Conservation (phyloP, 2,888 invertebrate genomes). For the Pterobdella sp. region DNA sequence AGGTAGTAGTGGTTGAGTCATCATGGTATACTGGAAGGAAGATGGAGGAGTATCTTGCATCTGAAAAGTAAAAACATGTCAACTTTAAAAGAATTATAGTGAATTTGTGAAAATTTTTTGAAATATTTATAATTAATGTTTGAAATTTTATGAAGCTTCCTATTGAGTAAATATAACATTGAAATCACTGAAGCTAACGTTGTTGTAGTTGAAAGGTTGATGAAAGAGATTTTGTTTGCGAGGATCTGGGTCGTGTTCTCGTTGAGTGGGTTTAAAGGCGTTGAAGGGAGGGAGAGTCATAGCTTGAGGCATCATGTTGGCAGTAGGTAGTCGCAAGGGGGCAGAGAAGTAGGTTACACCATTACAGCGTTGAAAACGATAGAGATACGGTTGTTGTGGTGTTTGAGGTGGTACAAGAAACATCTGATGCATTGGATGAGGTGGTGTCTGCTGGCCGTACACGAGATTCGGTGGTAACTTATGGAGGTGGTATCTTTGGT, state of each 20-base stretch:
- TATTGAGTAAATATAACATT: background rate
- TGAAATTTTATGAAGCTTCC: too few species aligned
- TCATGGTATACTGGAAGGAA: background rate
- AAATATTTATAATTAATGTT: too few species aligned
- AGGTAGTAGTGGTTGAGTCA: constrained; percentile 5
- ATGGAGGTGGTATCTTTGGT: constrained; percentile 18
- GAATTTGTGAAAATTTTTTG: too few species aligned
- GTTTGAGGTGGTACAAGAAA: background rate
- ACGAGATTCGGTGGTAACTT: constrained; percentile 26
- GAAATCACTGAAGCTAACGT: background rate
- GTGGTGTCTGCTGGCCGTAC: background rate
- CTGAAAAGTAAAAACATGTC: background rate
- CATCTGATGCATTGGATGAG: constrained; percentile 4
- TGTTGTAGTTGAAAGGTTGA: background rate
- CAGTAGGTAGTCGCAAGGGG: too few species aligned
- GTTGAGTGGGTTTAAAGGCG: too few species aligned
- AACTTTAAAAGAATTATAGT: too few species aligned
- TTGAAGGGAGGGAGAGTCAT: too few species aligned
- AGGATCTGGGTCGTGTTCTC: too few species aligned
- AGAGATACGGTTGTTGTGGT: constrained; percentile 17
- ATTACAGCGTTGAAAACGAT: too few species aligned
- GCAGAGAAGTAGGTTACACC: too few species aligned
- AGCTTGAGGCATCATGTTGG: too few species aligned
- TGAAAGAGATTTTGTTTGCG: background rate
- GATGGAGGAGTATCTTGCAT: background rate